Conservation (phyloP, 2,888 invertebrate species). For the Idaea dimidiata region DNA sequence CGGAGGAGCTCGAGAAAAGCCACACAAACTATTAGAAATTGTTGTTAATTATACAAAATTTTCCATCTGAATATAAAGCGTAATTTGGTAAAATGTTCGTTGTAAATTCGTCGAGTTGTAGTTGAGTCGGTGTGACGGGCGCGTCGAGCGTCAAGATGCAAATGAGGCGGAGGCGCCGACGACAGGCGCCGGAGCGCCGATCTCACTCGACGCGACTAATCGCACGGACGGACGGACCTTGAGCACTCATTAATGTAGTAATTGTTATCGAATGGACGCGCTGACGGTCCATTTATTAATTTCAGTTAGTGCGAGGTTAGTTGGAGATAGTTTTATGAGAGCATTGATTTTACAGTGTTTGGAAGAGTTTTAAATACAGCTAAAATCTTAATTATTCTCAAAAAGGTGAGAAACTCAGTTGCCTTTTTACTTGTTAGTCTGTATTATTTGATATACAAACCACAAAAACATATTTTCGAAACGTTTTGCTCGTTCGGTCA, state of each 20-base stretch:
- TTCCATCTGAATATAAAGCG: not conserved
- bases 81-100: not conserved
- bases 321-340: not conserved
- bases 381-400: not conserved
- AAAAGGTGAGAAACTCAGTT: no score
- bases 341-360: not conserved
- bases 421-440: no score
- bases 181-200: conserved; percentile 38
- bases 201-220: conserved; percentile 41
- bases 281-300: conserved; percentile 4
- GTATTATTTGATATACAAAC: no score
- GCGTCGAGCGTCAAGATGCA: conserved; percentile 28
- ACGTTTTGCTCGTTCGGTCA: no score
- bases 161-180: conserved; percentile 35
- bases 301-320: not conserved
- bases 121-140: conserved; percentile 22
- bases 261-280: conserved; percentile 12
- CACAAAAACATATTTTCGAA: no score
- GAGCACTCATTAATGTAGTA: conserved; percentile 20
- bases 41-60: not conserved
- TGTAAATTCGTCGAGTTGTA: conserved; percentile 24
- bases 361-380: not conserved
- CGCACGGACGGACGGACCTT: conserved; percentile 34
- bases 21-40: no score
- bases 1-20: no score